Base-by-base conservation (phyloP, 2,113 vertebrate species). In the Triplophysa dalaica region DNA sequence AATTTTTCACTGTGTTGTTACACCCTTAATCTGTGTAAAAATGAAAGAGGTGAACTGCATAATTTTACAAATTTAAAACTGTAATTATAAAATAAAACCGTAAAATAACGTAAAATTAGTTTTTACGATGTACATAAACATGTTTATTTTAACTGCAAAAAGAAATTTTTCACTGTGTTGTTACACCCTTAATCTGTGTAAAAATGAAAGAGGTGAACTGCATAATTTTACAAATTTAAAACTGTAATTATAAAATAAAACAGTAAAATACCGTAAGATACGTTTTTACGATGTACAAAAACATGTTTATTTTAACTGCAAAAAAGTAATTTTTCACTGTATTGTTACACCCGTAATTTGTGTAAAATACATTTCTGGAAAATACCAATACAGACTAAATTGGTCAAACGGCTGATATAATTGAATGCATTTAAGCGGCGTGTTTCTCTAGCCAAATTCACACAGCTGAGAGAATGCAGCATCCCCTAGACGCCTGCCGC, bases 361-460 rank as follows among this genome's bases (percentile, higher is more conserved):
- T 29, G 0, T 72, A 13, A n/a, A 21, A 4, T 4, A 21, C 58
- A 72, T 73, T 58, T 73, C 69, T 33, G 10, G 29, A 8, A 50
- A 56, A 8, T 14, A 38, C 7, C 43, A 29, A 21, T 73, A 14
- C 26, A 38, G 52, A 17, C 21, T 38, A 19, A 72, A 72, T 72
- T 72, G 69, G 38, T 58, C 33, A 75, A 75, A 75, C 45, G 7
- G 43, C 14, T 21, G 22, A 24, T 60, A 73, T 61, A 75, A 62
- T 61, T 75, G 33, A 62, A 61, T 75, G 68, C 9, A 21, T 60
- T 48, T 79, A 66, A 63, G 58, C 17, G 22, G 3, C 11, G 0
- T 3, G 33, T 74, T 66, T 73, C 54, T 74, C 70, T 70, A 29
- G 10, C 78, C 48, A 67, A 66, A 60, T 33, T 62, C 2, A 10